phyloP scores from a whole-genome alignment of 2,113 vertebrate genomes.

The Dermatemys mawii region DNA sequence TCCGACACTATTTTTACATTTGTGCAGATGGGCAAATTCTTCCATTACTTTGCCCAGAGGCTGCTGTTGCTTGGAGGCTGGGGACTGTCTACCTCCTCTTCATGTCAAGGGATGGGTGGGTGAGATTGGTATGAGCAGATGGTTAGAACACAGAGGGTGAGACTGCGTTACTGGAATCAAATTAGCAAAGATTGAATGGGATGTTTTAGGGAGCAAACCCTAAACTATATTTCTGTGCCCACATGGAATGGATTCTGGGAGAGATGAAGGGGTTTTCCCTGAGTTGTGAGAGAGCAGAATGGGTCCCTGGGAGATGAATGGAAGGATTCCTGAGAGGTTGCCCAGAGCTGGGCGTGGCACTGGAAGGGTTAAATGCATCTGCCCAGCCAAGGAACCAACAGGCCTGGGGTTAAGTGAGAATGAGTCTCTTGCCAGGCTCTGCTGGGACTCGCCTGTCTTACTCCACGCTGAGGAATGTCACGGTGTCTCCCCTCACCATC shows the following conservation, averaged over 20 bases:
- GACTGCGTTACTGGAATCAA: neutral
- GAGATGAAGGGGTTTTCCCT: neutral
- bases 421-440: constrained; percentile 43
- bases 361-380: neutral
- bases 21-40: neutral
- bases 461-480: constrained; percentile 13
- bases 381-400: neutral
- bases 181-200: neutral
- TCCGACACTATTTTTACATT: neutral
- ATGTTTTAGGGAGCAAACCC: neutral
- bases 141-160: neutral
- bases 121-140: neutral
- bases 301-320: accelerated
- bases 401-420: neutral
- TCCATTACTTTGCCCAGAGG: neutral
- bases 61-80: neutral
- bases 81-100: neutral
- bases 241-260: neutral
- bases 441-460: neutral
- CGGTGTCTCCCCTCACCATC: constrained; percentile 1
- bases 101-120: neutral
- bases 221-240: accelerated
- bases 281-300: accelerated
- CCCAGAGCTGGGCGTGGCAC: neutral
- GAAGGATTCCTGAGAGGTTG: neutral